Evolutionary conservation across 2,797 vertebrate genomes (phyloP).

Genomic region (Naso thynnoides): DNA sequence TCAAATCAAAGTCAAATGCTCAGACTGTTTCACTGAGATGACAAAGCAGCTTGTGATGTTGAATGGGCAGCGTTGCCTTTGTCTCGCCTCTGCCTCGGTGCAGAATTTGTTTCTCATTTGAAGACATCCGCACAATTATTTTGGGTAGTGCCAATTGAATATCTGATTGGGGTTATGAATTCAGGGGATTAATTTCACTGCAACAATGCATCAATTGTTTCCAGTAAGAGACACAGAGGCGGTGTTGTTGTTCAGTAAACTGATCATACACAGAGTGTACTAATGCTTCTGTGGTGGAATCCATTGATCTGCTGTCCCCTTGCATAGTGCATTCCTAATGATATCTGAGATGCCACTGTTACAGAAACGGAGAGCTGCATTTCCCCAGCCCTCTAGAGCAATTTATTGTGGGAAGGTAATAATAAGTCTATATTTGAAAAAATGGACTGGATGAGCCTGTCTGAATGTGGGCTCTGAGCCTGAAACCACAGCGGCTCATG

Average conservation of each 20-base stretch:
- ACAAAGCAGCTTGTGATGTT: slow-evolving; percentile 58
- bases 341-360: slow-evolving; percentile 90
- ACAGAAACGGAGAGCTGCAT: slow-evolving; percentile 77
- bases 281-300: slow-evolving; percentile 88
- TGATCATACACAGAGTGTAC: slow-evolving; percentile 88
- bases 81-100: slow-evolving; percentile 47
- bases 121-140: slow-evolving; percentile 80
- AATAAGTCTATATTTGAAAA: slow-evolving; percentile 86
- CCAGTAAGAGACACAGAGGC: slow-evolving; percentile 87
- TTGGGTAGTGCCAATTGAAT: slow-evolving; percentile 86
- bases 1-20: slow-evolving; percentile 66
- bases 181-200: slow-evolving; percentile 92
- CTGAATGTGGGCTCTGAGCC: slow-evolving; percentile 76
- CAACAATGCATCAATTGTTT: slow-evolving; percentile 92
- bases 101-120: slow-evolving; percentile 79
- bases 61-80: slow-evolving; percentile 51
- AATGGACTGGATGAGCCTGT: slow-evolving; percentile 77
- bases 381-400: slow-evolving; percentile 79
- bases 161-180: slow-evolving; percentile 93
- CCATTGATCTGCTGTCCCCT: slow-evolving; percentile 90
- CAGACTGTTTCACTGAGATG: slow-evolving; percentile 61
- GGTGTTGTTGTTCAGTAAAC: slow-evolving; percentile 87
- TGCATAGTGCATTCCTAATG: slow-evolving; percentile 86
- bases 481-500: slow-evolving; percentile 79
- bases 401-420: slow-evolving; percentile 90